Evolutionary conservation across 2,113 vertebrate genomes (phyloP).

Genomic region (Boulengeromyrus knoepffleri): DNA sequence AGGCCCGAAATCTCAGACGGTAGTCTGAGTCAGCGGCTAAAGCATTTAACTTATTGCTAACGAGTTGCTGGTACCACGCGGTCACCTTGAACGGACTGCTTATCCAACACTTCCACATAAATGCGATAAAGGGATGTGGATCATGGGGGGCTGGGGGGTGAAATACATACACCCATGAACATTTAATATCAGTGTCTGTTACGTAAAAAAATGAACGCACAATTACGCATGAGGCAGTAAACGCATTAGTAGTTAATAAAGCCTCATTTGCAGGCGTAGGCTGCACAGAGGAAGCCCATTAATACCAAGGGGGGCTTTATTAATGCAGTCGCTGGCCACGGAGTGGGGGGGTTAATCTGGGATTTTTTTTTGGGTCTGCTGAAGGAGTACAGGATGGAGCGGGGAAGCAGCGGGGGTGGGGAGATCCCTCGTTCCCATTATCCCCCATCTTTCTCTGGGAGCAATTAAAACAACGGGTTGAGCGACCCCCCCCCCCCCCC

Average conservation of each 20-base stretch:
- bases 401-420: neutral
- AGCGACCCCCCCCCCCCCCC: conserved; percentile 11
- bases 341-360: neutral
- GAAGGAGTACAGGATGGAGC: neutral
- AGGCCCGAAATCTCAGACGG: neutral
- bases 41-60: neutral
- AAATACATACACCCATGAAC: neutral
- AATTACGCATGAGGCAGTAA: neutral
- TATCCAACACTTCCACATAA: neutral
- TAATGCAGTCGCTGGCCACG: conserved; percentile 1
- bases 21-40: neutral
- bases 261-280: neutral
- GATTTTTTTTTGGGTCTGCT: neutral
- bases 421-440: conserved; percentile 33
- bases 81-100: neutral
- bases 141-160: neutral
- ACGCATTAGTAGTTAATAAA: neutral
- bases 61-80: neutral
- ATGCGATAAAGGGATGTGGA: neutral
- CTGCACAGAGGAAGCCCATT: neutral
- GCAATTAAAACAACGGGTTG: conserved; percentile 52
- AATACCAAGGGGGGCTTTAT: conserved; percentile 1
- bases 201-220: neutral
- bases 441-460: conserved; percentile 52
- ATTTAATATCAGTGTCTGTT: neutral